Evolutionary conservation across 2,113 vertebrate species (phyloP), one percentile per base, ranked within the genome.

Genomic region (Cryptomyrus ogoouensis): DNA sequence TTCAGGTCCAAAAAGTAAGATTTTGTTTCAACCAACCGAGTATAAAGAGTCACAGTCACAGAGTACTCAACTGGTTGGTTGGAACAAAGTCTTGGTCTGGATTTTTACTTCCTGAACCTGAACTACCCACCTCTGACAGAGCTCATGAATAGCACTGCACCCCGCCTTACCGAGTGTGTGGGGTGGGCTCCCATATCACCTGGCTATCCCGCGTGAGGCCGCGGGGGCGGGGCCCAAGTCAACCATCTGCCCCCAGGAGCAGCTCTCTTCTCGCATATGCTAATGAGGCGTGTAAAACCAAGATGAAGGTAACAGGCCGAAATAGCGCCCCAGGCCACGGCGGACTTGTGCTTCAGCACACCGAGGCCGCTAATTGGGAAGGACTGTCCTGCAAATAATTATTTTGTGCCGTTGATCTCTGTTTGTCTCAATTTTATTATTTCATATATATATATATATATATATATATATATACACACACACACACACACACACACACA

Each of bases 301-400:
- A 46, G 90, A 92, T 91, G 91, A 93, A 92, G 91, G 92, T 93
- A 93, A 92, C 93, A 93, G 92, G 93, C 91, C 90, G 91, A 92
- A 93, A 91, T 90, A 91, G 93, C 88, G 90, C 93, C 92, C 91
- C 88, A 91, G 92, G 90, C 90, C 53, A 88, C 92, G 93, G 90
- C 91, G 89, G 90, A 91, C 91, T 83, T 85, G 83, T 92, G 93
- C 92, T 94, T 94, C 91, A 94, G 95, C 92, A 92, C 89, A 90
- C 91, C 89, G 91, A 93, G 91, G 91, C 92, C 91, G 90, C 93
- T 95, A 95, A 94, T 95, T 94, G 94, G 93, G 89, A 74, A 89
- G 91, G 93, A 93, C 91, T 93, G 91, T 91, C 91, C 93, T 93
- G 92, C 91, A 94, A 94, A 90, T 89, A 93, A 91, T 88, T 90